A percentile compares a stretch with the other conserved stretches of the same genome.
Conservation (phyloP, 2,113 vertebrate genomes). For the mouse (Mus musculus) region DNA sequence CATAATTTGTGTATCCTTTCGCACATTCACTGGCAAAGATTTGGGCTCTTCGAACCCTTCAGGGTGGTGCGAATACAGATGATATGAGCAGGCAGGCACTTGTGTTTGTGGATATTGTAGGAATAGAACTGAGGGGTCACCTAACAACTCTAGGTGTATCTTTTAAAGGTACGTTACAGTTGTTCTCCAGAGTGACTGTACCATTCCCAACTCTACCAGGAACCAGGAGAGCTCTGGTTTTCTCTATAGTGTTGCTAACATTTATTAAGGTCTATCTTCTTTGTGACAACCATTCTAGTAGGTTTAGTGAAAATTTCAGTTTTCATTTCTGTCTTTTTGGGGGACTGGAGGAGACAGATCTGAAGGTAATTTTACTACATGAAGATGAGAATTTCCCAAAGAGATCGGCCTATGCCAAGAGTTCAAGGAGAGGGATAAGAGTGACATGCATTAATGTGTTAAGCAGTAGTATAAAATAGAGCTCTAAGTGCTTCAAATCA, state of each 20-base stretch:
- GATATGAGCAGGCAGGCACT: too few species aligned
- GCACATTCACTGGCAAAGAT: background rate
- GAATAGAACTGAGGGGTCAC: background rate
- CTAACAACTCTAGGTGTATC: background rate
- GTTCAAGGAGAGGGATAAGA: background rate
- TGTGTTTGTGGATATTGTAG: background rate
- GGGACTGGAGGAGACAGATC: background rate
- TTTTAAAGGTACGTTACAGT: background rate
- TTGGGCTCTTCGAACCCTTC: background rate
- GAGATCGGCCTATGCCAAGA: too few species aligned
- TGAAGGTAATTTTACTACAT: background rate
- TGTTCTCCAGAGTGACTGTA: background rate
- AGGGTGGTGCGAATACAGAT: background rate
- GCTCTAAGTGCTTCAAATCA: background rate
- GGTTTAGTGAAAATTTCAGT: background rate
- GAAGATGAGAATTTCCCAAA: background rate
- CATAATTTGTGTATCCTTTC: background rate
- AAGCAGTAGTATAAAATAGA: background rate
- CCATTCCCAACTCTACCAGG: background rate
- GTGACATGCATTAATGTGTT: background rate
- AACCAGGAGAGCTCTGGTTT: background rate
- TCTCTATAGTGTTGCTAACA: background rate
- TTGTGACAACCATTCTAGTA: background rate
- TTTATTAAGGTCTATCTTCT: background rate
- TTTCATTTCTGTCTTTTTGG: background rate